Conservation (phyloP, 2,888 invertebrate genomes). For the Thelaira solivaga region DNA sequence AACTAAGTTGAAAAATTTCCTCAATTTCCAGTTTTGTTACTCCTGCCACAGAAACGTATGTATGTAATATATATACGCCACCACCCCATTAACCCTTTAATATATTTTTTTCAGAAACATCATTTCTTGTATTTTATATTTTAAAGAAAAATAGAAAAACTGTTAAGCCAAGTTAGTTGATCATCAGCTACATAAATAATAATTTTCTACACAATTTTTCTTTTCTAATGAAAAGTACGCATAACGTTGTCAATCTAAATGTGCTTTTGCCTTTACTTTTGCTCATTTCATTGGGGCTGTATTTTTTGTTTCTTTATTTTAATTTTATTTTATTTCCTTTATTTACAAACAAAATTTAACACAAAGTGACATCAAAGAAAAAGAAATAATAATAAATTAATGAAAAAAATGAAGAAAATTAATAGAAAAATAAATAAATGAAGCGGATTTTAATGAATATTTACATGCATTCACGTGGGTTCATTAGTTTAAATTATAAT, state of each 20-base stretch:
- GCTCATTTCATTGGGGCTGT: constrained; percentile 38
- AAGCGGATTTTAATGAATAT: too few relatives aligned
- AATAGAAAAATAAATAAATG: too few relatives aligned
- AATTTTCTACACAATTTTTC: constrained; percentile 40
- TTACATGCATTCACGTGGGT: not conserved
- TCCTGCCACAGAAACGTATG: not conserved
- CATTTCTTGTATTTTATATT: constrained; percentile 18
- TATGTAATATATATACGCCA: too few relatives aligned
- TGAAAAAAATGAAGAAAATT: too few relatives aligned
- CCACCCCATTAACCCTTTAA: constrained; percentile 29
- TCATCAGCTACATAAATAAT: constrained; percentile 56
- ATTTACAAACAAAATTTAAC: not conserved
- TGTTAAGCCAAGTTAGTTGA: constrained; percentile 26
- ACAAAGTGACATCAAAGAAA: not conserved
- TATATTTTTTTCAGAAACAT: constrained; percentile 40
- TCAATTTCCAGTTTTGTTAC: not conserved
- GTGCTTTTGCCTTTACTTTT: constrained; percentile 34
- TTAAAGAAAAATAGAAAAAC: not conserved
- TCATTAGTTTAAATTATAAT: not conserved
- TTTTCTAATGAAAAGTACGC: not conserved
- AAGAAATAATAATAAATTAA: not conserved
- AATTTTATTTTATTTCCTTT: not conserved
- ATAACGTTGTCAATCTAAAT: constrained; percentile 39
- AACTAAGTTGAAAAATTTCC: not conserved
- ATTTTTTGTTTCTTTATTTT: not conserved